Percentiles rank a stretch among this genome's conserved stretches.
phyloP scores from a whole-genome alignment of 2,113 vertebrate genomes.

The Oreochromis spilurus region DNA sequence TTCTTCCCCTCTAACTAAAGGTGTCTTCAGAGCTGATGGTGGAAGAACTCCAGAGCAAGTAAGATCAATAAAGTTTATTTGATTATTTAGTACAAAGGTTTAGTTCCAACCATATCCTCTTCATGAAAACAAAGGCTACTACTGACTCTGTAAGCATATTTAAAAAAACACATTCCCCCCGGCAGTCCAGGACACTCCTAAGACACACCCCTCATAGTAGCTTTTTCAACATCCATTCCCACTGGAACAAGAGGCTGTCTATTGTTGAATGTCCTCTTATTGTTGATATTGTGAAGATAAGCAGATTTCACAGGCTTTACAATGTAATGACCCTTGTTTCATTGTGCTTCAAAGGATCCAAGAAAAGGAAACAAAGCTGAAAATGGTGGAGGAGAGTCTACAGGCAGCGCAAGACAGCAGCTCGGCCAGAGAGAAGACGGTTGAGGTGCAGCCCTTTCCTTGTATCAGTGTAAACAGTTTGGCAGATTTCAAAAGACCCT shows the following conservation, averaged over 20 bases:
- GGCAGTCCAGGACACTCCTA: not conserved
- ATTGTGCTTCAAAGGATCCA: constrained; percentile 73
- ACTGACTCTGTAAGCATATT: not conserved
- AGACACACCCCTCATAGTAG: not conserved
- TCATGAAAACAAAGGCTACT: not conserved
- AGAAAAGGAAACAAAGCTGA: constrained; percentile 85
- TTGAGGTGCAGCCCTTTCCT: constrained; percentile 51
- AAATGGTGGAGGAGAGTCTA: constrained; percentile 81
- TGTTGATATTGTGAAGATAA: not conserved
- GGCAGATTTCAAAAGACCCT: not conserved
- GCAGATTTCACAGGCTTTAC: not conserved
- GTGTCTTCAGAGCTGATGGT: constrained; percentile 78
- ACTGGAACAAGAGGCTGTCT: not conserved
- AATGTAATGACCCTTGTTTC: not conserved
- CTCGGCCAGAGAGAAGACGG: constrained; percentile 61
- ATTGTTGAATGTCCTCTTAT: not conserved
- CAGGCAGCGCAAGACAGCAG: constrained; percentile 78
- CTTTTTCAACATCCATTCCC: not conserved
- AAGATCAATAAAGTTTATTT: constrained; percentile 60
- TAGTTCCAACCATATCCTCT: not conserved
- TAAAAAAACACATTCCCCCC: not conserved
- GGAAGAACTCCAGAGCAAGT: constrained; percentile 87
- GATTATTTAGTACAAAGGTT: not conserved
- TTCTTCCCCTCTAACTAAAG: constrained; percentile 58
- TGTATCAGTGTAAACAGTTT: not conserved